Conservation (phyloP, 2,888 invertebrate species). For the Drosophila falleni region DNA sequence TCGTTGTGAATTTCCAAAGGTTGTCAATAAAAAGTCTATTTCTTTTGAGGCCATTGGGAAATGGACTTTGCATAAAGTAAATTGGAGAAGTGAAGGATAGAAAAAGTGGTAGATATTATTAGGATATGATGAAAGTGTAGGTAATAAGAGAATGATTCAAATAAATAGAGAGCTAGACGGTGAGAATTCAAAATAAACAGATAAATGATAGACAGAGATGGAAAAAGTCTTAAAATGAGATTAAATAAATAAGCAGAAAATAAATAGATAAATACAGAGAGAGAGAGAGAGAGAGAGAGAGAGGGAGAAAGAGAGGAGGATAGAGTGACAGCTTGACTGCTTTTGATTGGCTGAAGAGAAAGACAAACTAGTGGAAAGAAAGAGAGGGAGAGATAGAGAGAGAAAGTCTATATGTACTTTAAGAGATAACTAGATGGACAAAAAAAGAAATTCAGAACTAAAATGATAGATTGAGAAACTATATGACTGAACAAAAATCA, state of each 20-base stretch:
- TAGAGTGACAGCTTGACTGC: neutral
- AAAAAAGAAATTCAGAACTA: too few relatives aligned
- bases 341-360: too few relatives aligned
- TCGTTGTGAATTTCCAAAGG: conserved; percentile 6
- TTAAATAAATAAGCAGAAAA: neutral
- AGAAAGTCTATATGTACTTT: too few relatives aligned
- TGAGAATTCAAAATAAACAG: too few relatives aligned
- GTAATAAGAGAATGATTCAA: neutral
- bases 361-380: too few relatives aligned
- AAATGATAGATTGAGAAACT: too few relatives aligned
- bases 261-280: neutral
- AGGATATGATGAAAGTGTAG: neutral
- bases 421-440: too few relatives aligned
- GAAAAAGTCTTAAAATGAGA: neutral
- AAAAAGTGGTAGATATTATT: neutral
- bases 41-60: conserved; percentile 21
- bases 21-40: conserved; percentile 17
- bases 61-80: conserved; percentile 28
- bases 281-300: neutral
- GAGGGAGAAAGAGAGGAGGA: neutral
- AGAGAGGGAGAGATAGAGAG: too few relatives aligned
- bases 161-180: neutral
- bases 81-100: neutral
- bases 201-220: neutral
- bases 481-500: too few relatives aligned